Evolutionary conservation across 2,888 invertebrate genomes (phyloP), one percentile per base, ranked within the genome.

Genomic region (Dryococelus australis): DNA sequence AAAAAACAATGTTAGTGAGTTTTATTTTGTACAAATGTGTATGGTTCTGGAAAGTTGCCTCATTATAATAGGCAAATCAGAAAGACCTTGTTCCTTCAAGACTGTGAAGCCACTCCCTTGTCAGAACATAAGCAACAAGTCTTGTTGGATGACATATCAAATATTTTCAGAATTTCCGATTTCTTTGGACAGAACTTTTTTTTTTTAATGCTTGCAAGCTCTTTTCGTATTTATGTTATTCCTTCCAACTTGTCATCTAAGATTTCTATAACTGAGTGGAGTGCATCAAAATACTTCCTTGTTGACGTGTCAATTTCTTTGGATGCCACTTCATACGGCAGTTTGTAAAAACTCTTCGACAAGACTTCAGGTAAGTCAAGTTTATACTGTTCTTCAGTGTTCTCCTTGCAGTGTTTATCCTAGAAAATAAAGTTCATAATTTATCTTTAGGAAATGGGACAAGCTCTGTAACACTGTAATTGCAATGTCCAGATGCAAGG

Each of bases 271-370:
- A 83, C 8, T 35, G 35, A 9, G 6, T 83, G 83, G 20, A 83
- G 83, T 20, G 83, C 83, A 28, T 83, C 83, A 83, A 83, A 83
- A 43, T 83, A 83, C 35, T 83, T 83, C 26, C 83, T 83, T 83
- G 83, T 24, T 83, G 83, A 83, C 8, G 83, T 24, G 35, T 83
- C 43, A 20, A 83, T 24, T 83, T 83, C 83, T 83, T 83, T 83
- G 5, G 35, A 83, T 8, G 43, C 83, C n/a, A 43, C 43, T 43
- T 83, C 83, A n/a, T 83, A 83, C 8, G 83, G 83, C 43, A 83
- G 83, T 28, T 83, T 83, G 83, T 35, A 83, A 83, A 83, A 83
- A 43, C n/a, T 83, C n/a, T 83, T 83, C 9, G 83, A 83, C 24
- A 83, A 83, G n/a, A 83, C n/a, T 83, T 83, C 83, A 43, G 83